Evolutionary conservation across 2,113 vertebrate species (phyloP).

Genomic region (Oreochromis niloticus): DNA sequence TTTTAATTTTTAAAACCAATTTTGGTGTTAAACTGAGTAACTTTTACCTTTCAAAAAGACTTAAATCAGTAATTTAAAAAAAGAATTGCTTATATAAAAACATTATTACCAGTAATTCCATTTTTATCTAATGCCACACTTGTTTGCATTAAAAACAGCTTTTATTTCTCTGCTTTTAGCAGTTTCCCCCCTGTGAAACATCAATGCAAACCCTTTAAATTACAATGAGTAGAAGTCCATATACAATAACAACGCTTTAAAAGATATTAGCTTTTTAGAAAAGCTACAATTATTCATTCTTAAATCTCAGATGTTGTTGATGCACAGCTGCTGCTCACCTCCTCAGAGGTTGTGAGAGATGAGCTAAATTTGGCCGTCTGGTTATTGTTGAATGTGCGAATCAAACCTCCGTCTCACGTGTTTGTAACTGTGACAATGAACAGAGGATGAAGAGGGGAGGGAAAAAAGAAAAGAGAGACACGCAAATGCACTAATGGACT

Average conservation of each 20-base stretch:
- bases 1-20: neutral
- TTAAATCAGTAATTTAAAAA: neutral
- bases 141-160: neutral
- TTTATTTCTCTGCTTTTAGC: neutral
- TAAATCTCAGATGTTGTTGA: neutral
- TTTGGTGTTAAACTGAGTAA: neutral
- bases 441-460: neutral
- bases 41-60: neutral
- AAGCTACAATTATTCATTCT: neutral
- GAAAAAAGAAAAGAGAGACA: neutral
- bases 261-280: neutral
- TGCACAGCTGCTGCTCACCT: neutral
- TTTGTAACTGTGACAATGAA: neutral
- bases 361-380: neutral
- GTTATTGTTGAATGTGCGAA: slow-evolving; percentile 4
- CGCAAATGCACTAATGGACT: neutral
- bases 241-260: neutral
- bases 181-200: neutral
- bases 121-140: neutral
- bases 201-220: neutral
- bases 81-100: neutral
- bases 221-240: neutral
- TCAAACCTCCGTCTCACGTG: neutral
- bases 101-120: neutral
- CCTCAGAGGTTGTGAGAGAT: neutral